Percentiles rank a stretch among this genome's conserved stretches.
Conservation (phyloP, 2,113 vertebrate species). For the Malurus cyaneus region DNA sequence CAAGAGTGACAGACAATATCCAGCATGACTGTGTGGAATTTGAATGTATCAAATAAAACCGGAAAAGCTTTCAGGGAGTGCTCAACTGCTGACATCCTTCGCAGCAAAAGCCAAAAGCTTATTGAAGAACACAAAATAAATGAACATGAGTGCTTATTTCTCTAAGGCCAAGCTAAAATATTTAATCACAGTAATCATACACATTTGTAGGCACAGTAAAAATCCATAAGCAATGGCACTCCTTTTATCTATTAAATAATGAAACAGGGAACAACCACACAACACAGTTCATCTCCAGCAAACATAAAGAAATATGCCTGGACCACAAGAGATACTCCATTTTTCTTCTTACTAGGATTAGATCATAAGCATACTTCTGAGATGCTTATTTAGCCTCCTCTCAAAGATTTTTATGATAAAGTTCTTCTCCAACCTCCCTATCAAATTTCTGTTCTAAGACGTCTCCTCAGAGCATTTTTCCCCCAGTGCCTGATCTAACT, state of each 20-base stretch:
- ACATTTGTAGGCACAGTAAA: background rate
- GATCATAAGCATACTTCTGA: background rate
- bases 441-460: background rate
- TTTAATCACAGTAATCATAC: background rate
- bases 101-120: background rate
- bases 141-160: background rate
- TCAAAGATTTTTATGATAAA: background rate
- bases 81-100: background rate
- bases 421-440: background rate
- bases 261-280: background rate
- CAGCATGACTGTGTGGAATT: background rate
- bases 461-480: background rate
- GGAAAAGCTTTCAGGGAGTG: background rate
- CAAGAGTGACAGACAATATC: background rate
- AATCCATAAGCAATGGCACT: background rate
- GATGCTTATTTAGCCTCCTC: background rate
- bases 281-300: background rate
- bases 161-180: background rate
- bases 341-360: background rate
- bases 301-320: background rate
- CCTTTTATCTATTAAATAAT: background rate
- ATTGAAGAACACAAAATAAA: background rate
- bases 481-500: background rate
- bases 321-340: background rate
- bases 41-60: background rate